Conservation (phyloP, 2,888 invertebrate species). For the Macrosoma leucophasiata region DNA sequence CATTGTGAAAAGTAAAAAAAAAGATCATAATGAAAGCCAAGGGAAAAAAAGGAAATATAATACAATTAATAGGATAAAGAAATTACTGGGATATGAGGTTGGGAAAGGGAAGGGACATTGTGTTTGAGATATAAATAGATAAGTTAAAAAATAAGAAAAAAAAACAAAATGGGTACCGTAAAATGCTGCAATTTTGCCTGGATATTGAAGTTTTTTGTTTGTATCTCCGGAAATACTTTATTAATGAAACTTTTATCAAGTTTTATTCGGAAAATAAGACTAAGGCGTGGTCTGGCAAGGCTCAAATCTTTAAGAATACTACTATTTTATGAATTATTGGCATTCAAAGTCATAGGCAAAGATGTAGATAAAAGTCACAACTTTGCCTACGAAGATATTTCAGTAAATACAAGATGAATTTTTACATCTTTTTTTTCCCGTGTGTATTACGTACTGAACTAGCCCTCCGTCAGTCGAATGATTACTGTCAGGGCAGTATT, state of each 20-base stretch:
- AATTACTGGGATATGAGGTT: no score
- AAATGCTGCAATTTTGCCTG: background rate
- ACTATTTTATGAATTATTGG: background rate
- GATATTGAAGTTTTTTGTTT: background rate
- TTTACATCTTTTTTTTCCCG: background rate
- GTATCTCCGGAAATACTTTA: background rate
- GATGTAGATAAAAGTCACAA: slow-evolving; percentile 2
- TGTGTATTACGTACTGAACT: background rate
- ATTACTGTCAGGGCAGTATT: background rate
- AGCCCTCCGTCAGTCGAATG: background rate
- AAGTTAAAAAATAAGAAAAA: no score
- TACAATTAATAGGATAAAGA: no score
- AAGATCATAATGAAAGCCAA: no score
- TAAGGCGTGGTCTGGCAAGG: no score
- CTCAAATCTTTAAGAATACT: background rate
- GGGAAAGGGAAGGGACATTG: no score
- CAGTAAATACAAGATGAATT: background rate
- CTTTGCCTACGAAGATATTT: slow-evolving; percentile 3
- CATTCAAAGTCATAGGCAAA: slow-evolving; percentile 14
- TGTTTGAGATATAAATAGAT: no score
- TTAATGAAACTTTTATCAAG: background rate
- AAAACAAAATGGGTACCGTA: background rate
- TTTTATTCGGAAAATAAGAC: background rate
- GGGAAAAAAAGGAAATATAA: no score
- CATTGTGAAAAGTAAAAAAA: no score